A percentile compares a stretch with the other conserved stretches of the same genome.
These are phyloP conservation scores for Athene noctua DNA, from an alignment of 2,113 vertebrate species.

Conservation along the genomic window DNA sequence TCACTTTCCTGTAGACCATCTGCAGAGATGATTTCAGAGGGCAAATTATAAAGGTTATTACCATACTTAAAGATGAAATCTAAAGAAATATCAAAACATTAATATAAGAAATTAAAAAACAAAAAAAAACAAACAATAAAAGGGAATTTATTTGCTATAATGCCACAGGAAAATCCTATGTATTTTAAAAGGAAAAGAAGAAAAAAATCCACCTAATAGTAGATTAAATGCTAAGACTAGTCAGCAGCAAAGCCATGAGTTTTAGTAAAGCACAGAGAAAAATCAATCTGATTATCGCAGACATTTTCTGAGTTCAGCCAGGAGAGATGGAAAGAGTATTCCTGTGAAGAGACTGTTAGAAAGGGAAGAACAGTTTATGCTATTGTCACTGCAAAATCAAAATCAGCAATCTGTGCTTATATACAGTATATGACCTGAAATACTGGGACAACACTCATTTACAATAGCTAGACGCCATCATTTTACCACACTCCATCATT, in stretches of 20 bases:
- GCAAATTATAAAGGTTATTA: background rate
- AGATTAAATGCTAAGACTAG: background rate
- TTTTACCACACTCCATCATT: background rate
- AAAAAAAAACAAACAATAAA: background rate
- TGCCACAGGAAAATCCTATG: accelerated
- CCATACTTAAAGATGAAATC: background rate
- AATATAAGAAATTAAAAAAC: background rate
- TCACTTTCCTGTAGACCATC: background rate
- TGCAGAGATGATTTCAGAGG: background rate
- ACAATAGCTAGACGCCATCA: background rate
- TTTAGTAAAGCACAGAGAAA: background rate
- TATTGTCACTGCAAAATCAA: background rate
- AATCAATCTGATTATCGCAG: background rate
- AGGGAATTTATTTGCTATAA: background rate
- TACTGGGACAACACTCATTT: background rate
- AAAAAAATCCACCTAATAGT: background rate
- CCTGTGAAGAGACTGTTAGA: background rate
- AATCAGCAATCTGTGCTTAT: background rate
- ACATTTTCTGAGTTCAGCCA: background rate
- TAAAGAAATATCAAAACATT: background rate
- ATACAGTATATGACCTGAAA: background rate
- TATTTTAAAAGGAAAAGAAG: background rate
- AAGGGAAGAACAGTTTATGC: background rate
- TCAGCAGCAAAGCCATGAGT: background rate
- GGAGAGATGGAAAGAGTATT: background rate